A percentile compares a stretch with the other conserved stretches of the same genome.
Conservation (phyloP, 1,140 invertebrate species). For the Lethocerus indicus region DNA sequence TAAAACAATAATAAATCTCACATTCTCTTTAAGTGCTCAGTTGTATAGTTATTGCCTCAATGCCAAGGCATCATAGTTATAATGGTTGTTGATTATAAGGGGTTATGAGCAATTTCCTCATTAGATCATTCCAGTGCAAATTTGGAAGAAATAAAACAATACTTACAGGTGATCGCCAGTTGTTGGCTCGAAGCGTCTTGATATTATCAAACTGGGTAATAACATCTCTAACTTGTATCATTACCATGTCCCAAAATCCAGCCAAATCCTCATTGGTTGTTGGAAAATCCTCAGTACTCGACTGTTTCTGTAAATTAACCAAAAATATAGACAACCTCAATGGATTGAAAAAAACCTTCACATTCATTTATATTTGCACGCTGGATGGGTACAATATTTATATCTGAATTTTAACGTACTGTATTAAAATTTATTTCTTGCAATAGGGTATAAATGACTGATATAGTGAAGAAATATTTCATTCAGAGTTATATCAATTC, state of each 20-base stretch:
- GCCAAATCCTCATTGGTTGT: conserved; percentile 77
- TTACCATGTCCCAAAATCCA: conserved; percentile 96
- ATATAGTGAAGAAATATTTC: too few relatives aligned
- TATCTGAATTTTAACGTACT: too few relatives aligned
- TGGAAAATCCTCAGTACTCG: conserved; percentile 61
- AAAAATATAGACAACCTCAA: too few relatives aligned
- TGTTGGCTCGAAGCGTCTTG: conserved; percentile 42
- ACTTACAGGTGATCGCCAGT: conserved; percentile 32
- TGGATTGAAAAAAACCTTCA: too few relatives aligned
- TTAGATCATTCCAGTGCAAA: neutral
- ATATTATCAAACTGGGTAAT: conserved; percentile 64
- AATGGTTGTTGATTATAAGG: neutral
- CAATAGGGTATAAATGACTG: too few relatives aligned
- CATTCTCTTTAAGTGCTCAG: neutral
- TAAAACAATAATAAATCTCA: neutral
- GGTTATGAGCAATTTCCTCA: neutral
- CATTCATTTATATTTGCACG: too few relatives aligned
- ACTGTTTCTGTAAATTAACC: conserved; percentile 38
- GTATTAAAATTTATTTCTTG: too few relatives aligned
- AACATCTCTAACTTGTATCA: conserved; percentile 70
- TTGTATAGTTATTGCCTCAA: neutral
- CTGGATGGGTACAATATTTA: too few relatives aligned
- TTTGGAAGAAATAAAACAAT: neutral
- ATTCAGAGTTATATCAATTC: too few relatives aligned
- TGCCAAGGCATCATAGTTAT: neutral